Conservation (phyloP, 2,888 invertebrate species). For the Allygus modestus region DNA sequence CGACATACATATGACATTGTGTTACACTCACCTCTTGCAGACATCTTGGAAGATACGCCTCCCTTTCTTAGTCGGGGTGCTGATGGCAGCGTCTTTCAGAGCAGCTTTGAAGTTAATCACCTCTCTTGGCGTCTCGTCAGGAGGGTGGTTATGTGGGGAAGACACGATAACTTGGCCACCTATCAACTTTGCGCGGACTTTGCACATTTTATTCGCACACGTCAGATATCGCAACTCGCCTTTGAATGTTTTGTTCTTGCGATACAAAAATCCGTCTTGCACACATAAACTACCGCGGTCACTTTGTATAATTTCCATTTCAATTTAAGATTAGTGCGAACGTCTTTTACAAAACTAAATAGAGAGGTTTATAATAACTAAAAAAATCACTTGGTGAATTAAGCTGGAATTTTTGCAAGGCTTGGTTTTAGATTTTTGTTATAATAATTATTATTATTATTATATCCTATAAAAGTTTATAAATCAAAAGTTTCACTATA, state of each 20-base stretch:
- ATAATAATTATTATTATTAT: too few relatives aligned
- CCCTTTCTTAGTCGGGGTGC: neutral
- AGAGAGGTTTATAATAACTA: too few relatives aligned
- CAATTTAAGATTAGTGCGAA: neutral
- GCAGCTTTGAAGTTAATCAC: neutral
- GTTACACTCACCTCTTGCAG: neutral
- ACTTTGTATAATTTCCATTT: neutral
- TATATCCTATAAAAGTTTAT: too few relatives aligned
- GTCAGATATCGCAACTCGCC: neutral
- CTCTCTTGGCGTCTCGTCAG: neutral
- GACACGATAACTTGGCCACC: neutral
- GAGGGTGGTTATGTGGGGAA: neutral
- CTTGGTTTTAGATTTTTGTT: too few relatives aligned
- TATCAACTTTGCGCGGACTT: neutral
- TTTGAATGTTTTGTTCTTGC: neutral
- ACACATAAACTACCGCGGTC: neutral
- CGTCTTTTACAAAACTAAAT: too few relatives aligned
- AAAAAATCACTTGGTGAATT: too few relatives aligned
- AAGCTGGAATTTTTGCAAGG: too few relatives aligned
- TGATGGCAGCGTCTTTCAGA: neutral
- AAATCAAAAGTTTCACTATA: too few relatives aligned
- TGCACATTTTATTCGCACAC: neutral
- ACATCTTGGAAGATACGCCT: neutral
- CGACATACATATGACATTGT: too few relatives aligned
- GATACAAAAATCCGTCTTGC: constrained; percentile 11